Evolutionary conservation across 2,113 vertebrate genomes (phyloP).

Genomic region (Elephantulus edwardii): DNA sequence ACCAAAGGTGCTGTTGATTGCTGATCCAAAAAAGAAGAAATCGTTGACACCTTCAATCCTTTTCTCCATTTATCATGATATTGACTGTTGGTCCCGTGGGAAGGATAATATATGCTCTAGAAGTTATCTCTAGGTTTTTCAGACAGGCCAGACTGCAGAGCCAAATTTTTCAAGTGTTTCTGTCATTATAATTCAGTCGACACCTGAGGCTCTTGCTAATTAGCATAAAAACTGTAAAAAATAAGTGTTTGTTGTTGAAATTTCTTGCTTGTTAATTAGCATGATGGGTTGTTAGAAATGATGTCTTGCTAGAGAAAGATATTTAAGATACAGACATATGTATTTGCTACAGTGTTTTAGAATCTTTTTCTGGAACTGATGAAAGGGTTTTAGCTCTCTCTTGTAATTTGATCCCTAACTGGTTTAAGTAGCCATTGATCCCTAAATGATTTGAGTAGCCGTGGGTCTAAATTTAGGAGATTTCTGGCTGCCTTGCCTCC

Average conservation of each 20-base stretch:
- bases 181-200: constrained; percentile 39
- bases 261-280: constrained; percentile 25
- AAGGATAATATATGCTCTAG: not conserved
- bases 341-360: constrained; percentile 1
- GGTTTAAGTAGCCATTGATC: not conserved
- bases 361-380: not conserved
- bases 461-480: not conserved
- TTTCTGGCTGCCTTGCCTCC: constrained; percentile 5
- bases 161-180: not conserved
- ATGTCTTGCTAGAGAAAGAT: constrained; percentile 10
- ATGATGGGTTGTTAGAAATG: constrained; percentile 22
- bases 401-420: too few relatives aligned
- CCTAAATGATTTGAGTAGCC: not conserved
- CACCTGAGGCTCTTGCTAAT: not conserved
- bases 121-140: not conserved
- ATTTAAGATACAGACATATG: not conserved
- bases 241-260: constrained; percentile 18
- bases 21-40: too few relatives aligned
- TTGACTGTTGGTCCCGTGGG: too few relatives aligned
- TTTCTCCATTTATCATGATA: too few relatives aligned
- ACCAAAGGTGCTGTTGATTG: too few relatives aligned
- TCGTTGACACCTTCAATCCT: too few relatives aligned
- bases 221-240: constrained; percentile 18
- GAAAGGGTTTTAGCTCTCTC: constrained; percentile 27
- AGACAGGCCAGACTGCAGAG: not conserved